Evolutionary conservation across 2,888 invertebrate species (phyloP), one percentile per base, ranked within the genome.

Genomic region (Stenichneumon culpator): DNA sequence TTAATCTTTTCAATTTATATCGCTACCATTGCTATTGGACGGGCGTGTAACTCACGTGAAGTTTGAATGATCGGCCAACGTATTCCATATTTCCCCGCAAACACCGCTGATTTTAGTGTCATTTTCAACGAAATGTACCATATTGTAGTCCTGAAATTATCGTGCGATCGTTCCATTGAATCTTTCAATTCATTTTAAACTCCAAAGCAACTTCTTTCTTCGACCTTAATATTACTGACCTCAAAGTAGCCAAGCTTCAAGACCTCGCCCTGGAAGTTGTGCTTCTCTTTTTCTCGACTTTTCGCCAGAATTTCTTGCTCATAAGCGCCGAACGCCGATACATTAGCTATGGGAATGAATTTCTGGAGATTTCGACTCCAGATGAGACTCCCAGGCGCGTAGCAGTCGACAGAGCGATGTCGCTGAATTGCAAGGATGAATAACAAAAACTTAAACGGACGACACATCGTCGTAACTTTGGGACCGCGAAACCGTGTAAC

Each of bases 231-330:
- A 25, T 9, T 3, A 77, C 70, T 50, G 44, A 81, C 73, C 69
- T 63, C 11, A 39, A 57, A 52, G 52, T 79, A 65, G 16, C 75
- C 39, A 19, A 32, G 6, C 1, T 1, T 32, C 6, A 6, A 22
- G 2, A 25, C 14, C 32, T 60, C 60, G 11, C 82, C 77, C 0
- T 39, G 78, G 14, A 89, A 84, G 63, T 88, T 7, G 36, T 63
- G 68, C 6, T 4, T 70, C 6, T 86, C 75, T 7, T 52, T 16
- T 28, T 80, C 69, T 7, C 69, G 63, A 6, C 14, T 68, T 65
- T 11, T 63, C 6, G 16, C 6, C 2, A 79, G 2, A 60, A 28
- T 22, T 32, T 82, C 69, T n/a, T 32, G 6, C 11, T 39, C 11
- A 11, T 39, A 39, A 39, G 39, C 39, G 39, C 11, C 2, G 11